A percentile compares a stretch with the other conserved stretches of the same genome.
Conservation (phyloP, 1,140 invertebrate species). For the Caenorhabditis inopinata region DNA sequence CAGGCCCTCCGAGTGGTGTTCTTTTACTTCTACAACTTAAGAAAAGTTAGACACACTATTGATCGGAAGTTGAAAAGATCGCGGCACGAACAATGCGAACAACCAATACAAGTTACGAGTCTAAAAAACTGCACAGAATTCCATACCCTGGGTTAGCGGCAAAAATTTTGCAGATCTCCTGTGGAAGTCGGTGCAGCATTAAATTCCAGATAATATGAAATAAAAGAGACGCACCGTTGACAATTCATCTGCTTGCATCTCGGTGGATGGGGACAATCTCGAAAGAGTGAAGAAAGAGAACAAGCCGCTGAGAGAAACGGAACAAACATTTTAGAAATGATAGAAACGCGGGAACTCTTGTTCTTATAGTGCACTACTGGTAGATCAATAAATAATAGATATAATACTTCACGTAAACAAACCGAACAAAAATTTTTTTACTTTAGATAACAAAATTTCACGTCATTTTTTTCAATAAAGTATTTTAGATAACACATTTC, state of each 20-base stretch:
- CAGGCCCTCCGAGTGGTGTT: too few species aligned
- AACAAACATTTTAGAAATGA: not conserved
- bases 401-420: too few species aligned
- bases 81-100: not conserved
- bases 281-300: conserved; percentile 14
- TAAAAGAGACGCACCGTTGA: not conserved
- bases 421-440: too few species aligned
- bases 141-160: not conserved
- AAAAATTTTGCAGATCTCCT: not conserved
- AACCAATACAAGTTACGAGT: not conserved
- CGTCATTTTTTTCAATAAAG: too few species aligned
- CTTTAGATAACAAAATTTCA: too few species aligned
- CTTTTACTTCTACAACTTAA: too few species aligned
- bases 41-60: not conserved
- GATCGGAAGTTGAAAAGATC: not conserved
- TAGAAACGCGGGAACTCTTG: not conserved
- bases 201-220: not conserved
- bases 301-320: not conserved
- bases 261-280: not conserved
- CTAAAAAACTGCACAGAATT: not conserved
- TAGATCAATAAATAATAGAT: too few species aligned
- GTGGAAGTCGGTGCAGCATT: not conserved
- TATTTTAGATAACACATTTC: too few species aligned
- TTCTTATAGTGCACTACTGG: too few species aligned
- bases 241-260: not conserved